Percentiles rank a stretch among this genome's conserved stretches.
These are phyloP conservation scores for Orientallactaga bullata DNA, from an alignment of 2,113 vertebrate species.

Conservation along the genomic window DNA sequence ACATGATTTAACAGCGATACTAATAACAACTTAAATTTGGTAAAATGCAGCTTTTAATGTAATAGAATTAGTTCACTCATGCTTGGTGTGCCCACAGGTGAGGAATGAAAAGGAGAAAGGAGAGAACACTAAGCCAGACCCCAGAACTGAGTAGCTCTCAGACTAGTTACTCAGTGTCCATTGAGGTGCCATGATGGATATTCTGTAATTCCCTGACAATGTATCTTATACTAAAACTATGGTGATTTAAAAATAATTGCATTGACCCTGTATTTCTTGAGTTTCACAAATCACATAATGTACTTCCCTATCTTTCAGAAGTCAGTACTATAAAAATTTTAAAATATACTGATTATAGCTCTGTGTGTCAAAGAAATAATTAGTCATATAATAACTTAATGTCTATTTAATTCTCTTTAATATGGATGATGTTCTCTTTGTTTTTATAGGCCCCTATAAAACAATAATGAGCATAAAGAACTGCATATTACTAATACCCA, in stretches of 20 bases:
- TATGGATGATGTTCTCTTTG: constrained; percentile 25
- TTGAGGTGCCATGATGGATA: constrained; percentile 3
- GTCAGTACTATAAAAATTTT: neutral
- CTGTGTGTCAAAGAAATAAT: constrained; percentile 1
- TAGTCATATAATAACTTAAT: neutral
- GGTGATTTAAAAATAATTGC: neutral
- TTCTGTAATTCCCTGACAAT: constrained; percentile 17
- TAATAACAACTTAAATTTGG: neutral
- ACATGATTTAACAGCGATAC: neutral
- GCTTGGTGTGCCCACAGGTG: neutral
- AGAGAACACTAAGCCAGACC: neutral
- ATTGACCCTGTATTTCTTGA: neutral
- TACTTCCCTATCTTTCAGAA: neutral
- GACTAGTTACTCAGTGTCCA: neutral
- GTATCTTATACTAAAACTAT: neutral
- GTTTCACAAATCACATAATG: neutral
- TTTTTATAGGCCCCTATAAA: constrained; percentile 34
- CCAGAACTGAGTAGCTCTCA: neutral
- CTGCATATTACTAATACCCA: neutral
- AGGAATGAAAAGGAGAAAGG: neutral
- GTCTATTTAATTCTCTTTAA: neutral
- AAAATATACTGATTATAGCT: neutral
- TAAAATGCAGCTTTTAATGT: neutral
- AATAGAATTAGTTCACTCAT: neutral
- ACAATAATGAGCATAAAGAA: neutral